A percentile compares a stretch with the other conserved stretches of the same genome.
Conservation (phyloP, 2,113 vertebrate species). For the Pseudopodoces humilis region DNA sequence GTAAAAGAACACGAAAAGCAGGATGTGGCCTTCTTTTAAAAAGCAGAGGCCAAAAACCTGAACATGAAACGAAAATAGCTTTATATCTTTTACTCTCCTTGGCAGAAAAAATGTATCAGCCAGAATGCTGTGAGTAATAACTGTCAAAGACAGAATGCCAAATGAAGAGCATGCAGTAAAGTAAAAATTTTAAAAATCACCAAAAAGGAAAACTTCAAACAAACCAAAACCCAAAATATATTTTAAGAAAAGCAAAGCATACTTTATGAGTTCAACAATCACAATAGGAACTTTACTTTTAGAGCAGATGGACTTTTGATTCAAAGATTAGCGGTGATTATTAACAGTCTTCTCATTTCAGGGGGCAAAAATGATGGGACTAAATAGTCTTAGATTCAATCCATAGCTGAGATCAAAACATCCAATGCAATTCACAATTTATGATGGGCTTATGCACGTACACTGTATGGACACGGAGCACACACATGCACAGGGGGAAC, state of each 20-base stretch:
- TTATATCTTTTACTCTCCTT: neutral
- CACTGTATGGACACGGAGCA: conserved; percentile 21
- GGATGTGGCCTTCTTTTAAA: neutral
- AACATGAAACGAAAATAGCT: conserved; percentile 21
- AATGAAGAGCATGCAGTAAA: conserved; percentile 12
- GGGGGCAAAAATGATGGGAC: neutral
- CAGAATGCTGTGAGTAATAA: conserved; percentile 68
- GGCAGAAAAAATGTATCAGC: neutral
- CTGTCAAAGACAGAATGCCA: conserved; percentile 22
- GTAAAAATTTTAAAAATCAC: neutral
- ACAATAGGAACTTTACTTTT: neutral
- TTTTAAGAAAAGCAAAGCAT: conserved; percentile 1
- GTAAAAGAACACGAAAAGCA: conserved; percentile 22
- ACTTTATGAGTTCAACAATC: neutral
- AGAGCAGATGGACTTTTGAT: neutral
- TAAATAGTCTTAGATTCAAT: neutral
- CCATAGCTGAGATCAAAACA: neutral
- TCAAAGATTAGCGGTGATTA: neutral
- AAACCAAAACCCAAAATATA: neutral
- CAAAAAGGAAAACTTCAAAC: neutral
- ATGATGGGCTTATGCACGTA: neutral
- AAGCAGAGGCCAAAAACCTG: neutral
- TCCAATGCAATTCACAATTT: neutral
- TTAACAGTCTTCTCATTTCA: neutral
- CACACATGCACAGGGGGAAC: conserved; percentile 61